Base-by-base conservation (phyloP, 2,888 invertebrate species). In the Nomada lathburiana region DNA sequence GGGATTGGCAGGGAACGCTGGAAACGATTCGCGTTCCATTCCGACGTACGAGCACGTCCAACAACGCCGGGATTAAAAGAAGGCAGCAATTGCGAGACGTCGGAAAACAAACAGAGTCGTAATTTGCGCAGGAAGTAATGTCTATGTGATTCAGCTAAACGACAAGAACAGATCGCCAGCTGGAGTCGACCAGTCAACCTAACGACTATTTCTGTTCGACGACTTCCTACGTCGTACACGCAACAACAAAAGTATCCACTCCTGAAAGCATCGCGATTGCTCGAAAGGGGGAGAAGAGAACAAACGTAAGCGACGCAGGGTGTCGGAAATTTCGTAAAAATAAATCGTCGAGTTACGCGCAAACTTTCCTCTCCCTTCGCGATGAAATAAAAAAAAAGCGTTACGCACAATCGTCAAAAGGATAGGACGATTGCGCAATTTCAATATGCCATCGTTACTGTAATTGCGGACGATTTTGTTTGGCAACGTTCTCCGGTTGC, bases 401-500 rank as follows among this genome's bases (percentile, higher is more conserved):
- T 0, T 16, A 44, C 68, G 57, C 18, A 13, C 5, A 26, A 13
- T 57, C 11, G 42, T 26, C 13, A 23, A 44, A 69, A 59, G n/a
- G 47, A 18, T 26, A 23, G 9, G 18, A 0, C 1, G 42, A 4
- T 57, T 29, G 26, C 53, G 5, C 26, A 55, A 72, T 29, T 44
- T 63, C 47, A 42, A 68, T 60, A 23, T 0, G n/a, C 23, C 26
- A 69, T 68, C 42, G 9, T 64, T 64, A 23, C 47, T 1, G 55
- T 64, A 47, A 73, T 73, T 26, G 18, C 2, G 29, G 18, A 18
- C 60, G 50, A 71, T 63, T 44, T 23, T 10, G 42, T 72, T 63
- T 53, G 26, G 42, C 42, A 26, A 72, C 7, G 11, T 20, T n/a
- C 36, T 18, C 18, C 16, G 13, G n/a, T 76, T 29, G 63, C 57